Conservation (phyloP, 2,797 vertebrate genomes). For the Anolis apletophallus region DNA sequence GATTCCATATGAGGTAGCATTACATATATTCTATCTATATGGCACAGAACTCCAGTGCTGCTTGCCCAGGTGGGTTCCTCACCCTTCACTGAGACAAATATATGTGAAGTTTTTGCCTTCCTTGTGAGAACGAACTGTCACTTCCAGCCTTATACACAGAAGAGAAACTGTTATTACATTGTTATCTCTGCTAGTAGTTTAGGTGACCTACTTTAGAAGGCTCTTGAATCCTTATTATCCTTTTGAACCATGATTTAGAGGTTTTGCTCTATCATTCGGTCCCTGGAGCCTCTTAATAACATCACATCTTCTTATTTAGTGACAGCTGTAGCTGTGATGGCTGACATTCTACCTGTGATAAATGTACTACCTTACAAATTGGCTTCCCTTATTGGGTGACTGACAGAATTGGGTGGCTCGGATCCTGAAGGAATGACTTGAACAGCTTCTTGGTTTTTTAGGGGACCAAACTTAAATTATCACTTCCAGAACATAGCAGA, state of each 20-base stretch:
- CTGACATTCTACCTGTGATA: neutral
- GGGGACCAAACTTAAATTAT: neutral
- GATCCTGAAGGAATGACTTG: neutral
- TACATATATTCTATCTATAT: neutral
- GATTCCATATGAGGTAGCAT: neutral
- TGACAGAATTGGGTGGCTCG: neutral
- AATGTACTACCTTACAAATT: neutral
- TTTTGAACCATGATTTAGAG: neutral
- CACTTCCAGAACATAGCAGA: neutral
- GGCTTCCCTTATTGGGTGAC: neutral
- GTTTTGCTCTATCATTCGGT: accelerated
- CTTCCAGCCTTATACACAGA: neutral
- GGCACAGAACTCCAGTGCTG: neutral
- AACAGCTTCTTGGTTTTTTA: neutral
- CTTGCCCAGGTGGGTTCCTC: neutral
- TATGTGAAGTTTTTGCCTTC: neutral
- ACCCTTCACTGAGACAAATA: neutral
- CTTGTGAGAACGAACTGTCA: neutral
- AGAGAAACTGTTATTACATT: neutral
- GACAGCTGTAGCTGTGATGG: neutral
- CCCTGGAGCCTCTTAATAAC: slow-evolving; percentile 12
- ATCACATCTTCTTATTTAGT: neutral
- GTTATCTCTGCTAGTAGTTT: neutral
- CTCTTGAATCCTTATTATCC: neutral
- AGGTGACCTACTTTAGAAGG: neutral